Base-by-base conservation (phyloP, 2,888 invertebrate genomes). In the Epinotia ramella region DNA sequence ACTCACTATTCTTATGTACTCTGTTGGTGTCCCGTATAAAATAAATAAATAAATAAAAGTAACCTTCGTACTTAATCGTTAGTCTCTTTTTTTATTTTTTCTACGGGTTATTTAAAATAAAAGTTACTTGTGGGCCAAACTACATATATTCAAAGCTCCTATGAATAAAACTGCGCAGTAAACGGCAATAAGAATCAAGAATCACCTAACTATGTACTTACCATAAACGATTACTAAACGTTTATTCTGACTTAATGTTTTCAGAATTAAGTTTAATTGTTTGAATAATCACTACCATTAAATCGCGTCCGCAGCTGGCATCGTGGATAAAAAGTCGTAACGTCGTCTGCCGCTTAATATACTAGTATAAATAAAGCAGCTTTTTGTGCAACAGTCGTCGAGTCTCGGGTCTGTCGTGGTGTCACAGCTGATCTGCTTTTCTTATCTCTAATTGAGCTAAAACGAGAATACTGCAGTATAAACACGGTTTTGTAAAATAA, bases 261-360 rank as follows among this genome's bases (percentile, higher is more conserved):
- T 44, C 16, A 44, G 24, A 68, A 68, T 68, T 59, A 59, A 44
- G 68, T 40, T 59, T 68, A 57, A 68, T 57, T 44, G 59, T 68
- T 59, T 59, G 44, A 68, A n/a, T 68, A 68, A 68, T 59, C 68
- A n/a, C 67, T 40, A 40, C 53, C 33, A 66, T 66, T 66, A 66
- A 57, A 44, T 57, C 57, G 7, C 40, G 40, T 12, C 67, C 57
- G 9, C 18, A 40, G 67, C 57, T 13, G 40, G 56, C 20, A 20
- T 33, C 18, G 0, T 53, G 0, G 11, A 16, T n/a, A 67, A 53
- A 67, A 57, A 40, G 57, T 57, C 57, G 20, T 20, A 67, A 40
- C 40, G 40, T 40, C 13, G 57, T 57, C 2, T 40, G 16, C 3
- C 0, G 9, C 18, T 57, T 20, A 0, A 18, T 20, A 16, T 20